These are phyloP conservation scores for Himalopsyche phryganea DNA, from an alignment of 1,140 invertebrate genomes.

Conservation along the genomic window DNA sequence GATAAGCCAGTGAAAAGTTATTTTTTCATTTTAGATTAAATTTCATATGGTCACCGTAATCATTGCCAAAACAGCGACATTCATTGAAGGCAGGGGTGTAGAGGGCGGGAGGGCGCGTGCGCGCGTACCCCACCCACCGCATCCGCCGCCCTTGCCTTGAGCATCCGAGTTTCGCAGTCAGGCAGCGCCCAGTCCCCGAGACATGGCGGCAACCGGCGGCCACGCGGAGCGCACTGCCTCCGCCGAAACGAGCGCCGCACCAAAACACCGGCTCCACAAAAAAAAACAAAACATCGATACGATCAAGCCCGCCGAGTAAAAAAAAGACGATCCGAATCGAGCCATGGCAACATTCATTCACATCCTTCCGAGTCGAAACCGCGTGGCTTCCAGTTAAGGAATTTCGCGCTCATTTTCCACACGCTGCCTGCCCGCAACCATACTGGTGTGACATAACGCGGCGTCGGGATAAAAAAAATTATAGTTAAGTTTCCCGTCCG, in stretches of 20 bases:
- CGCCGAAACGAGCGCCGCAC: slow-evolving; percentile 2
- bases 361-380: background rate
- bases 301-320: background rate
- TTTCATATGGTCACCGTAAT: too few relatives aligned
- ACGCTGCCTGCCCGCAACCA: background rate
- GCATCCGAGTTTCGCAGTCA: background rate
- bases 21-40: too few relatives aligned
- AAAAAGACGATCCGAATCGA: too few relatives aligned
- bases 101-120: slow-evolving; percentile 7
- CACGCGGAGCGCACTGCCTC: slow-evolving; percentile 8
- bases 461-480: background rate
- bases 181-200: slow-evolving; percentile 19
- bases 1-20: too few relatives aligned
- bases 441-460: slow-evolving; percentile 12
- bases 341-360: too few relatives aligned
- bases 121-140: slow-evolving; percentile 1
- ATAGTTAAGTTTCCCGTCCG: too few relatives aligned
- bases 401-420: background rate
- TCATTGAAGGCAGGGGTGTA: slow-evolving; percentile 8
- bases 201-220: slow-evolving; percentile 23
- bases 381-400: background rate
- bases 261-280: background rate
- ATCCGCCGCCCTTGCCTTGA: background rate
- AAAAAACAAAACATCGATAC: slow-evolving; percentile 13
- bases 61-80: slow-evolving; percentile 2